Conservation (phyloP, 2,113 vertebrate species). For the Cacatua alba region DNA sequence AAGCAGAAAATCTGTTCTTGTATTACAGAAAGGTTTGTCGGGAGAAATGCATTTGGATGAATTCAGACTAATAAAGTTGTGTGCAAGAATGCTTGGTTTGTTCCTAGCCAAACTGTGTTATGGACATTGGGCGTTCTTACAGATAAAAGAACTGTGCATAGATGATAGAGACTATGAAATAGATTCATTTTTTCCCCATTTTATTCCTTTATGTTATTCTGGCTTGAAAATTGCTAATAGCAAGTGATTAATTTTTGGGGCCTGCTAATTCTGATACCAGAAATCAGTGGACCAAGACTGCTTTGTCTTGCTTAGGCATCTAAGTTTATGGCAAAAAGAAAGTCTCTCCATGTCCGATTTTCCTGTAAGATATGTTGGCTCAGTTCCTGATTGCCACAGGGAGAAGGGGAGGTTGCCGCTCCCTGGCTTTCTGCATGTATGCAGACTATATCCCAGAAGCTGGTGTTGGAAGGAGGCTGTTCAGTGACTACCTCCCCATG, state of each 20-base stretch:
- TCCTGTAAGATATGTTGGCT: neutral
- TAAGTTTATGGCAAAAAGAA: neutral
- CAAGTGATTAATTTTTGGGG: neutral
- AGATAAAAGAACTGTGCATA: neutral
- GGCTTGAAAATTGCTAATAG: neutral
- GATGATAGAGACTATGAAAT: neutral
- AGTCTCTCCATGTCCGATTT: neutral
- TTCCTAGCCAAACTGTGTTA: neutral
- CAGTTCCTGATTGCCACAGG: neutral
- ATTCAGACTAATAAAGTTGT: neutral
- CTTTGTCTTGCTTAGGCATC: neutral
- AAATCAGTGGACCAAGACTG: neutral
- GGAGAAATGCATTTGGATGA: neutral
- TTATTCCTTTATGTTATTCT: neutral
- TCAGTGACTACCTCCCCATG: neutral
- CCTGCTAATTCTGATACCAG: neutral
- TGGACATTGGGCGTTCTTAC: neutral
- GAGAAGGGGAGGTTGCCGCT: neutral
- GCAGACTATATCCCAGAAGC: neutral
- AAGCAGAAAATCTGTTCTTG: neutral
- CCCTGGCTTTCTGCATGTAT: accelerated
- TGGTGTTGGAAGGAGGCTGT: neutral
- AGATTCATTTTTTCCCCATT: neutral
- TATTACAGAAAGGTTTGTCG: neutral
- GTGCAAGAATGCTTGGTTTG: constrained; percentile 36